Percentiles rank a stretch among this genome's conserved stretches.
Evolutionary conservation across 2,797 vertebrate genomes (phyloP).

Genomic region (Bryconaethiops microstoma): DNA sequence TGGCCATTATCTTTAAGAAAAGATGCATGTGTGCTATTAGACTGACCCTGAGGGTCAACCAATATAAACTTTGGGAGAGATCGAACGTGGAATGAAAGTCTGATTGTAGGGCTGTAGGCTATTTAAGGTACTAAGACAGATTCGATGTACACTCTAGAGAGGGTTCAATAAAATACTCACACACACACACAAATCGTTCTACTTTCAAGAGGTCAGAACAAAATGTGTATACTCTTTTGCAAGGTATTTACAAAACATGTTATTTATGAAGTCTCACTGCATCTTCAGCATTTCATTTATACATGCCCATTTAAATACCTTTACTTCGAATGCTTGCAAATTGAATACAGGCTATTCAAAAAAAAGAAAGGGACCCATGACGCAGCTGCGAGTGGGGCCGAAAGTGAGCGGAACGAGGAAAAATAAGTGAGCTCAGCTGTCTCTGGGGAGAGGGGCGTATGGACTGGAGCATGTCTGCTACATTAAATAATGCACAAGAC

Average conservation of each 20-base stretch:
- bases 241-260: slow-evolving; percentile 18
- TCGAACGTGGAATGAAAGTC: not conserved
- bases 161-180: not conserved
- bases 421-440: slow-evolving; percentile 64
- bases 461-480: slow-evolving; percentile 57
- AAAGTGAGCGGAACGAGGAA: slow-evolving; percentile 40
- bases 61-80: slow-evolving; percentile 11
- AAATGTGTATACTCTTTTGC: not conserved
- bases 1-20: slow-evolving; percentile 28
- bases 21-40: slow-evolving; percentile 24
- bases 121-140: slow-evolving; percentile 10
- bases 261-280: slow-evolving; percentile 14
- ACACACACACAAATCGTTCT: not conserved
- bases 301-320: not conserved
- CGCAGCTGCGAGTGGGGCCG: slow-evolving; percentile 2
- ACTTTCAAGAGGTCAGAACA: not conserved
- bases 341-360: slow-evolving; percentile 10
- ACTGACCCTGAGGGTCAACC: slow-evolving; percentile 21
- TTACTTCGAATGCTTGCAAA: not conserved
- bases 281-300: not conserved
- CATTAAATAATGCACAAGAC: slow-evolving; percentile 65
- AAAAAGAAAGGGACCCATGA: not conserved
- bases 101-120: not conserved
- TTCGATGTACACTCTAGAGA: not conserved
- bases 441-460: slow-evolving; percentile 60